Evolutionary conservation across 1,140 invertebrate species (phyloP).

Genomic region (Lasioglossum baleicum): DNA sequence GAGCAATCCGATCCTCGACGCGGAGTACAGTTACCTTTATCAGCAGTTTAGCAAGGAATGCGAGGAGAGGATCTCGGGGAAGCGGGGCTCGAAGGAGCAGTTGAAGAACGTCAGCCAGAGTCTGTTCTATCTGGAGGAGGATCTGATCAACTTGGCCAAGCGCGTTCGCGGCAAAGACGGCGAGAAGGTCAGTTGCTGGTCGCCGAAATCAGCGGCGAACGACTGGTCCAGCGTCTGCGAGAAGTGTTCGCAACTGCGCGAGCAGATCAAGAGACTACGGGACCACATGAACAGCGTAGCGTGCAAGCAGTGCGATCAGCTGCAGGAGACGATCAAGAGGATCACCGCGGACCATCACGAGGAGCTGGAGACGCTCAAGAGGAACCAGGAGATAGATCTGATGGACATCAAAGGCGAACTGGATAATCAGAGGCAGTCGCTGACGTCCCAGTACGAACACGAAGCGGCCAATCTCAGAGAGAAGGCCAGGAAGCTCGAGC

Average conservation of each 20-base stretch:
- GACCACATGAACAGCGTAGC: conserved; percentile 80
- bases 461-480: conserved; percentile 80
- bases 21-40: conserved; percentile 83
- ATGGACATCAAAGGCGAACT: conserved; percentile 78
- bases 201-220: conserved; percentile 19
- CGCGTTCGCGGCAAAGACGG: conserved; percentile 52
- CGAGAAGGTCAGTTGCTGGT: conserved; percentile 34
- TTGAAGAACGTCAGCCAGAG: conserved; percentile 65
- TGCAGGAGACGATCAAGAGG: conserved; percentile 78
- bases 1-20: conserved; percentile 78
- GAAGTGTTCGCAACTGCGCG: conserved; percentile 75
- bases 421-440: conserved; percentile 77
- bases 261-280: conserved; percentile 80
- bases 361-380: conserved; percentile 70
- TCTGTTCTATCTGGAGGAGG: conserved; percentile 67
- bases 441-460: conserved; percentile 76
- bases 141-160: conserved; percentile 64
- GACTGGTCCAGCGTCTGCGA: conserved; percentile 71
- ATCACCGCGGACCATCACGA: conserved; percentile 72
- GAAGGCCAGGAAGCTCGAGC: conserved; percentile 84
- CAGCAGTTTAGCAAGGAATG: conserved; percentile 83
- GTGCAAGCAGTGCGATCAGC: conserved; percentile 82
- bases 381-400: conserved; percentile 71
- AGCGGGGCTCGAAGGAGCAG: conserved; percentile 63
- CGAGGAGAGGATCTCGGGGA: conserved; percentile 65